Percentiles rank a stretch among this genome's conserved stretches.
phyloP scores from a whole-genome alignment of 1,140 invertebrate species.

The Dolichoris vasculosae region DNA sequence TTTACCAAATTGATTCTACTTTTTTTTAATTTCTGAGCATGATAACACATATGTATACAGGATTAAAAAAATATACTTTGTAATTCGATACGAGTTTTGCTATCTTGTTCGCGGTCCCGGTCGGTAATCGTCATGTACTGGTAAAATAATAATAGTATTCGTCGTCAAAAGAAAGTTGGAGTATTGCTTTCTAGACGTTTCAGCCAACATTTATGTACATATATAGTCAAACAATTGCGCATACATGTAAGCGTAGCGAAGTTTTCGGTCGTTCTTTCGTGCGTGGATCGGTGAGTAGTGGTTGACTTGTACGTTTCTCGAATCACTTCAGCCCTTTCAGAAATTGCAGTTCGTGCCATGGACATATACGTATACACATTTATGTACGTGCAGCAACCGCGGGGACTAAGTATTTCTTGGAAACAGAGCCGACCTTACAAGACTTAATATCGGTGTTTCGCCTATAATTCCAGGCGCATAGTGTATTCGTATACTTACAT shows the following conservation, averaged over 20 bases:
- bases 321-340: slow-evolving; percentile 47
- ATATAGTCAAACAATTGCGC: neutral
- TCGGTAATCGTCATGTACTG: slow-evolving; percentile 14
- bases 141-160: slow-evolving; percentile 13
- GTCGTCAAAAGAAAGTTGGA: neutral
- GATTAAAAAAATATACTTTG: slow-evolving; percentile 8
- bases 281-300: slow-evolving; percentile 19
- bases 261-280: slow-evolving; percentile 4
- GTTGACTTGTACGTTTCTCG: slow-evolving; percentile 42
- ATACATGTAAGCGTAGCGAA: neutral
- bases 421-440: slow-evolving; percentile 65
- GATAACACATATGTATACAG: neutral
- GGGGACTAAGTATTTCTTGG: slow-evolving; percentile 67
- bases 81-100: neutral
- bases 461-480: slow-evolving; percentile 61
- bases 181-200: slow-evolving; percentile 17
- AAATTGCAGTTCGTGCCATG: slow-evolving; percentile 68
- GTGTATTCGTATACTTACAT: neutral
- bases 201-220: neutral
- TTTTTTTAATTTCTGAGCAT: neutral
- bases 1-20: slow-evolving; percentile 13
- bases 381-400: neutral
- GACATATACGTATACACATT: neutral
- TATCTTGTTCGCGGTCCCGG: neutral
- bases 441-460: slow-evolving; percentile 71